Base-by-base conservation (phyloP, 2,888 invertebrate species). In the Drosophila suboccidentalis region DNA sequence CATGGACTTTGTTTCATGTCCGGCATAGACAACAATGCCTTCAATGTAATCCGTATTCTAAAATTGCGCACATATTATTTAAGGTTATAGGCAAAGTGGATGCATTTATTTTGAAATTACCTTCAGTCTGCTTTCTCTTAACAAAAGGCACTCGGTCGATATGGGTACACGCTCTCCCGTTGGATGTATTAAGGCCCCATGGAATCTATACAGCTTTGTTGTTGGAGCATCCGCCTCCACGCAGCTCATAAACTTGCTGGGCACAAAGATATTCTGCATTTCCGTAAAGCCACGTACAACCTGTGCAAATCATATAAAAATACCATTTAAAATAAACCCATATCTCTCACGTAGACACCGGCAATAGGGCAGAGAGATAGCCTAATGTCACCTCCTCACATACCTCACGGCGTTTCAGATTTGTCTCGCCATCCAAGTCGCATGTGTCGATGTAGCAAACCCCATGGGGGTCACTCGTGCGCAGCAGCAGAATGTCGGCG, bases 1-100 rank as follows among this genome's bases (percentile, higher is more conserved):
- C 97, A 99, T 97, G 17, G 98, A 97, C 93, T 99, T 99, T 15
- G 98, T 98, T 94, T 99, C 99, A 92, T 98, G 98, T 66, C 99
- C 97, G 78, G 98, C 98, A 94, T 99, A 99, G 59, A 99, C 97
- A 53, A 99, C 98, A 91, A 99, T 96, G 64, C 99, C 99, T 92
- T 99, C 99, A 43, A 99, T 95, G 92, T 95, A 99, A 93, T 98
- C 98, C 10, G 99, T 99, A 93, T 99, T 99, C 93, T 26, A 54
- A 50, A 58, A 57, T 34, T 10, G 19, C n/a, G 22, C 10, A 49
- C 4, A 47, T 22, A 43, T 22, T 47, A 32, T 36, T 41, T n/a
- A n/a, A 13, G 3, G 47, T 8, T 1, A 26, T 43, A 15, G 26
- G 6, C 19, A 22, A 36, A 44, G 22, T 13, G n/a, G 0, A 3